Percentiles rank a stretch among this genome's conserved stretches.
Evolutionary conservation across 2,797 vertebrate species (phyloP).

Genomic region (Petrocephalus schoutedeni): DNA sequence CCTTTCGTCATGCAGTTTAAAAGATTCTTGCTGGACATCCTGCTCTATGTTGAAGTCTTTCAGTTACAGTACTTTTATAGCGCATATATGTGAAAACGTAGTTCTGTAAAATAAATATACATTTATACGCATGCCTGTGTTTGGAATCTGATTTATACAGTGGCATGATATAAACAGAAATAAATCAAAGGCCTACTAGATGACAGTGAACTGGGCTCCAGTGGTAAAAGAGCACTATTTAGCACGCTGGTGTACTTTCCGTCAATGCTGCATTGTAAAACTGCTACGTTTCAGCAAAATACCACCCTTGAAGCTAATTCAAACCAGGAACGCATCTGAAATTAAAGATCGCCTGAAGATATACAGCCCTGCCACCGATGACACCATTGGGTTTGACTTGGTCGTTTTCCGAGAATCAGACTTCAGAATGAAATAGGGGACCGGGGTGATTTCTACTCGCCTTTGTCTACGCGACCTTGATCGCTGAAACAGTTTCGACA

Average conservation of each 20-base stretch:
- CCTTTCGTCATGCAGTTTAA: not conserved
- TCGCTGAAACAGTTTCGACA: not conserved
- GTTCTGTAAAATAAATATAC: not conserved
- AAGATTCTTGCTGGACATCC: not conserved
- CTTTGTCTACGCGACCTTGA: not conserved
- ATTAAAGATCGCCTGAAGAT: not conserved
- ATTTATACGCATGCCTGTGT: not conserved
- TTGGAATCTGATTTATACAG: not conserved
- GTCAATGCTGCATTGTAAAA: not conserved
- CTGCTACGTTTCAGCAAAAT: not conserved
- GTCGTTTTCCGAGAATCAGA: not conserved
- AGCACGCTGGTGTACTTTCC: not conserved
- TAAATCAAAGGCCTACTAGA: not conserved
- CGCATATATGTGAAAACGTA: not conserved
- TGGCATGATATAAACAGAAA: not conserved
- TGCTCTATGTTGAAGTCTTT: not conserved
- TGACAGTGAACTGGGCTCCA: not conserved
- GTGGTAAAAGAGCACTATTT: not conserved
- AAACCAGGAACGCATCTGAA: not conserved
- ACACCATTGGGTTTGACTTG: not conserved
- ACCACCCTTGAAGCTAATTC: not conserved
- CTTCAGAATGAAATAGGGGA: constrained; percentile 1
- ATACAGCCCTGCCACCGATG: not conserved
- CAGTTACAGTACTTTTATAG: not conserved
- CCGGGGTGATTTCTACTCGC: not conserved